Evolutionary conservation across 2,113 vertebrate species (phyloP), one percentile per base, ranked within the genome.

Genomic region (Elachura formosa): DNA sequence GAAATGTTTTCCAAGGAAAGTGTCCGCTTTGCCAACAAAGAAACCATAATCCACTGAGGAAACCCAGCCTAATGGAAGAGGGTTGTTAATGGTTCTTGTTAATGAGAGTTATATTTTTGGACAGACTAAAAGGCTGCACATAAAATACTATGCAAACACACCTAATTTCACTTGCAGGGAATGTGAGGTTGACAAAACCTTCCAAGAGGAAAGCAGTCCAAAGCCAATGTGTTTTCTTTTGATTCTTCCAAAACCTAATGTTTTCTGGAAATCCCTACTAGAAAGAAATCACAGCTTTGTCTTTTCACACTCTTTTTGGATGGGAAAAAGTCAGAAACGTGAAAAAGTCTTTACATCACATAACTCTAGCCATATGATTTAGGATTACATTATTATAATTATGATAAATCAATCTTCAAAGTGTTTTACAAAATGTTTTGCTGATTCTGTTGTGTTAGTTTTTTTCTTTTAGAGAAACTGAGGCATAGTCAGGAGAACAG

Each of bases 251-350:
- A 84, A 86, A 77, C 1, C 1, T 28, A 41, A 14, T 66, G 22
- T 77, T 87, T 94, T 81, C 55, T 87, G 63, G 73, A 83, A 94
- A 84, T 52, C 36, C 54, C 33, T 52, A 69, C 80, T 58, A 80
- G 46, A 87, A 94, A 81, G 45, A 89, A 94, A 84, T 71, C 36
- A 69, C 59, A 87, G 55, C 34, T 95, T 93, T 87, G 43, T n/a
- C 68, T 93, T 91, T 89, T 94, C 72, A 83, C 40, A 68, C 40
- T n/a, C 31, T 51, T 86, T 87, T 87, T 77, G 59, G 68, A 87
- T 58, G 18, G 41, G 55, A 80, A 80, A 68, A 94, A 69, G 54
- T 68, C 72, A 87, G 52, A 89, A 94, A 84, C 3, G 3, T 34
- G 55, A 61, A 91, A 59, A 41, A 90, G 19, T 66, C 77, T 74